Conservation (phyloP, 2,797 vertebrate species). For the Podargus strigoides region DNA sequence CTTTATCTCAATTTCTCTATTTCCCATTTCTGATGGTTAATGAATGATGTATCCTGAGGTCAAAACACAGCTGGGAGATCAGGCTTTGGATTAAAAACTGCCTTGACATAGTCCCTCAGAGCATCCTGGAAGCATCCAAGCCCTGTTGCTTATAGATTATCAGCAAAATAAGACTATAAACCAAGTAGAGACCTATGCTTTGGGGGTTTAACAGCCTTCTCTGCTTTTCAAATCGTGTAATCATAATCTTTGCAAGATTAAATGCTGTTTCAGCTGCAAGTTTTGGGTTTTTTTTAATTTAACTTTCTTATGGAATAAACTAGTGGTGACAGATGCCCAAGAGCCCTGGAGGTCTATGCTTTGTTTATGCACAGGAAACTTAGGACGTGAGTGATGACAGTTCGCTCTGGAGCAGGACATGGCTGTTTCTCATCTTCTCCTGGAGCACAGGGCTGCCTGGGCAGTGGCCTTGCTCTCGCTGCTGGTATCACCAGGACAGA, state of each 20-base stretch:
- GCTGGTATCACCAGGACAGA: not conserved
- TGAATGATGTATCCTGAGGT: not conserved
- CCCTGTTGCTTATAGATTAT: not conserved
- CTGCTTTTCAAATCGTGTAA: not conserved
- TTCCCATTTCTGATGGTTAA: not conserved
- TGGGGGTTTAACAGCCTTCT: not conserved
- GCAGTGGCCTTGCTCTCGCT: not conserved
- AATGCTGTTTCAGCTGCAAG: not conserved
- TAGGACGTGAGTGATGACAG: not conserved
- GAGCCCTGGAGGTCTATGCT: not conserved
- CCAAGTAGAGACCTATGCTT: not conserved
- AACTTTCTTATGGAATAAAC: not conserved
- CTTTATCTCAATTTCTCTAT: not conserved
- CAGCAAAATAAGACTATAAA: not conserved
- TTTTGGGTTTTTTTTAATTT: not conserved
- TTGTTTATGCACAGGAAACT: not conserved
- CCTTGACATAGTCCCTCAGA: not conserved
- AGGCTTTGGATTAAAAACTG: not conserved
- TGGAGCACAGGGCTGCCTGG: accelerated
- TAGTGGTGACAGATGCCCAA: not conserved
- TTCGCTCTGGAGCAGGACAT: not conserved
- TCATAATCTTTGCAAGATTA: conserved; percentile 24
- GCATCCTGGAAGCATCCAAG: not conserved
- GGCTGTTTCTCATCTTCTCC: not conserved
- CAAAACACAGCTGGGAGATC: not conserved